Conservation (phyloP, 2,797 vertebrate species). For the Pseudotriccus pelzelni region DNA sequence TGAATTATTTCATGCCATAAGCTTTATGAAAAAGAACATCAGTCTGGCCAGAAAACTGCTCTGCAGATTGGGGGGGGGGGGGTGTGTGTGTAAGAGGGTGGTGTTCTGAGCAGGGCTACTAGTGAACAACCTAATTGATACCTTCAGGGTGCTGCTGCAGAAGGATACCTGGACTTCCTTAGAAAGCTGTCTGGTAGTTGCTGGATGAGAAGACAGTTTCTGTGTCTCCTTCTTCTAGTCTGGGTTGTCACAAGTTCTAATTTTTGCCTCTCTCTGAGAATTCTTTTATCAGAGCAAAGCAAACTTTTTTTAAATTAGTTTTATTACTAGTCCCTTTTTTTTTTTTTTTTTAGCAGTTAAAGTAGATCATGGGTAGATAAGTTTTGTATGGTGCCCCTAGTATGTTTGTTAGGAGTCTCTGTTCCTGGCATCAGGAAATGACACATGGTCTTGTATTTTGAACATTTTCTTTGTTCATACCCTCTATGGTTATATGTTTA, state of each 20-base stretch:
- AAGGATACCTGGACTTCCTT: not conserved
- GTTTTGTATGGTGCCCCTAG: not conserved
- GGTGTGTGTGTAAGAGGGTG: not conserved
- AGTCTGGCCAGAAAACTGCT: not conserved
- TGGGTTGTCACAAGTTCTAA: not conserved
- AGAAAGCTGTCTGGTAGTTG: not conserved
- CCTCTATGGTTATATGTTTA: not conserved
- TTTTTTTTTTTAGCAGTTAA: not conserved
- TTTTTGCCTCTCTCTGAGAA: not conserved
- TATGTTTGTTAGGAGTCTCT: not conserved
- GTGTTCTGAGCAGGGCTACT: not conserved
- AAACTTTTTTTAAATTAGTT: not conserved
- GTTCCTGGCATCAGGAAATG: slow-evolving; percentile 46
- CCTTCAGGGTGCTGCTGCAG: not conserved
- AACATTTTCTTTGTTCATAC: slow-evolving; percentile 28
- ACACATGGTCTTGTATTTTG: slow-evolving; percentile 9
- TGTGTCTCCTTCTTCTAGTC: not conserved
- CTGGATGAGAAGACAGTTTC: not conserved
- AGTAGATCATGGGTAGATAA: not conserved
- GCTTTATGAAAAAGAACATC: not conserved
- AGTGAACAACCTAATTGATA: not conserved
- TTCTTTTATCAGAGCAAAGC: not conserved
- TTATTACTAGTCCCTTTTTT: not conserved
- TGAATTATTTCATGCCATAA: not conserved
- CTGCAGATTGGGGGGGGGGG: not conserved